These are phyloP conservation scores for Nycticryphes semicollaris DNA, from an alignment of 2,113 vertebrate genomes.

Conservation along the genomic window DNA sequence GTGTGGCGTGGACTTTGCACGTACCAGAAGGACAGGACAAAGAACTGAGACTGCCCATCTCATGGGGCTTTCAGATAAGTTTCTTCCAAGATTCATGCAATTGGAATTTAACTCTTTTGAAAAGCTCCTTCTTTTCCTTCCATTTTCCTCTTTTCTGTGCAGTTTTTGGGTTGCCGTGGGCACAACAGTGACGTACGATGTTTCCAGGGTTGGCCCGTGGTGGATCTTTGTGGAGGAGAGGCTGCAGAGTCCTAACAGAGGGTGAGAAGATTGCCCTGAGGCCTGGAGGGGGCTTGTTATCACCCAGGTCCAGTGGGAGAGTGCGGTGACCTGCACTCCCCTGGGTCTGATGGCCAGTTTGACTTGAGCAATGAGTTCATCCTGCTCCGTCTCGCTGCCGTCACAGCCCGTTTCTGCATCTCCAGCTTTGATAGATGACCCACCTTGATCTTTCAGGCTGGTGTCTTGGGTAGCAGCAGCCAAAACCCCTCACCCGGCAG, in stretches of 20 bases:
- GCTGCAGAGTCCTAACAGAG: neutral
- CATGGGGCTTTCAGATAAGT: rapidly evolving
- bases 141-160: neutral
- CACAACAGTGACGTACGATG: neutral
- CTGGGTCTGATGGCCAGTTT: neutral
- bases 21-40: neutral
- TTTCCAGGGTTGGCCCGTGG: neutral
- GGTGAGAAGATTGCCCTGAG: neutral
- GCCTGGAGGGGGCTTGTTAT: neutral
- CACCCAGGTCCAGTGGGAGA: neutral
- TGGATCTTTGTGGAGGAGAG: neutral
- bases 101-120: neutral
- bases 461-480: neutral
- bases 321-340: neutral
- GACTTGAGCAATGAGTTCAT: neutral
- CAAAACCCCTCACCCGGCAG: neutral
- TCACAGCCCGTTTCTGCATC: neutral
- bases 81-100: neutral
- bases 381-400: neutral
- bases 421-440: neutral
- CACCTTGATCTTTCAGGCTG: neutral
- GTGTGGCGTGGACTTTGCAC: neutral
- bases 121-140: neutral
- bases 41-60: neutral
- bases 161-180: neutral